phyloP scores from a whole-genome alignment of 2,113 vertebrate genomes.

The Pseudolaguvia tuberculata region DNA sequence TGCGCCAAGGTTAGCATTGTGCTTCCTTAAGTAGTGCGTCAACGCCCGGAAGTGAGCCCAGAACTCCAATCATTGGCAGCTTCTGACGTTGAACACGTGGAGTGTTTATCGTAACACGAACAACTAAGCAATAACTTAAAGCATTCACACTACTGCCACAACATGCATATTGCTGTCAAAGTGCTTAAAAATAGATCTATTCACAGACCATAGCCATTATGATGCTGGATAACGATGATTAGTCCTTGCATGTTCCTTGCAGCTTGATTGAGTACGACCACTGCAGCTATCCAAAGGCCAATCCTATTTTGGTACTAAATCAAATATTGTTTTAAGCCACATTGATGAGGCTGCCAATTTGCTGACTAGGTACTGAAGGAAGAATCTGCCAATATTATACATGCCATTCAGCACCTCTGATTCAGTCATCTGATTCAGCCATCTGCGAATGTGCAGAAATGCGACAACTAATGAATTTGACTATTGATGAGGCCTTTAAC shows the following conservation, averaged over 20 bases:
- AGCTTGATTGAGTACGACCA: slow-evolving; percentile 30
- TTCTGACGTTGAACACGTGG: no score
- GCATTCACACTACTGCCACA: slow-evolving; percentile 26
- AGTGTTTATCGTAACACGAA: no score
- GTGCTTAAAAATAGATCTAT: slow-evolving; percentile 33
- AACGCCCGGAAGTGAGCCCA: no score
- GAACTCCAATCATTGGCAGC: no score
- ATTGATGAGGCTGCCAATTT: slow-evolving; percentile 56
- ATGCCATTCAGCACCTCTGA: slow-evolving; percentile 60
- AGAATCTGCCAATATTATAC: slow-evolving; percentile 61
- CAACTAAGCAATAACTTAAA: slow-evolving; percentile 28
- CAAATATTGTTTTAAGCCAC: slow-evolving; percentile 48
- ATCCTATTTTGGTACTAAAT: slow-evolving; percentile 40
- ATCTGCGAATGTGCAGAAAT: slow-evolving; percentile 62
- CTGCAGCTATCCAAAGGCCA: slow-evolving; percentile 29
- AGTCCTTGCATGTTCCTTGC: slow-evolving; percentile 42
- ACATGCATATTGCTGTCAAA: slow-evolving; percentile 38
- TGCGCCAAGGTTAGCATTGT: no score
- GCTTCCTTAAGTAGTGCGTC: no score
- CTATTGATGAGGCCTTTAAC: slow-evolving; percentile 75
- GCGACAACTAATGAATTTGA: slow-evolving; percentile 71
- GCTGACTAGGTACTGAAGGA: slow-evolving; percentile 44
- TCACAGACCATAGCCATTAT: slow-evolving; percentile 34
- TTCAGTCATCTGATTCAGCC: slow-evolving; percentile 66
- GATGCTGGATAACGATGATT: slow-evolving; percentile 46